These are phyloP conservation scores for Eulemur macaco DNA, from an alignment of 2,113 vertebrate species.

Conservation along the genomic window DNA sequence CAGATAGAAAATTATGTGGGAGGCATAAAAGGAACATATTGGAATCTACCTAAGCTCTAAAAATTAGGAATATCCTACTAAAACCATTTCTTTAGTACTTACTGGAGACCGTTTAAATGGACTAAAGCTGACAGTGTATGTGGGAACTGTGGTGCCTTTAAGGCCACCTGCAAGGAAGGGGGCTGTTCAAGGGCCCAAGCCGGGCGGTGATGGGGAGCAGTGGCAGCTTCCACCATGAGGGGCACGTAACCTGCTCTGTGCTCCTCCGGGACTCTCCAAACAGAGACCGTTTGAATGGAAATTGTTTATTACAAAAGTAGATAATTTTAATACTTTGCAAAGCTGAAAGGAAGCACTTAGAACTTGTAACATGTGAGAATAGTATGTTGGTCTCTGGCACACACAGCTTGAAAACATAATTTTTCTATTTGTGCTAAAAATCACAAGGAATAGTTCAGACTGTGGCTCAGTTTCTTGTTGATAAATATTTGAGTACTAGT, in stretches of 20 bases:
- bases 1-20: constrained; percentile 66
- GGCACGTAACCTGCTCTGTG: background rate
- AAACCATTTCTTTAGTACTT: constrained; percentile 21
- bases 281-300: background rate
- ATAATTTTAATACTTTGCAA: constrained; percentile 30
- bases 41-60: constrained; percentile 58
- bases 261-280: background rate
- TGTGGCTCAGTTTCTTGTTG: constrained; percentile 9
- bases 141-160: background rate
- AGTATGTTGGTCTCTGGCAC: background rate
- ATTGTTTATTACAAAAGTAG: constrained; percentile 4
- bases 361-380: background rate
- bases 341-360: background rate
- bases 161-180: background rate
- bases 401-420: constrained; percentile 45
- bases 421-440: constrained; percentile 42
- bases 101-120: background rate
- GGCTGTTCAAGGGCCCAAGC: background rate
- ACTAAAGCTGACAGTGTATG: background rate
- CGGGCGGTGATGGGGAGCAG: background rate
- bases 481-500: constrained; percentile 48
- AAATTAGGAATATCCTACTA: constrained; percentile 51
- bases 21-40: constrained; percentile 48
- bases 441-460: constrained; percentile 45
- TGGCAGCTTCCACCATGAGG: background rate